Conservation (phyloP, 2,113 vertebrate genomes). For the Zosterops pallidus region DNA sequence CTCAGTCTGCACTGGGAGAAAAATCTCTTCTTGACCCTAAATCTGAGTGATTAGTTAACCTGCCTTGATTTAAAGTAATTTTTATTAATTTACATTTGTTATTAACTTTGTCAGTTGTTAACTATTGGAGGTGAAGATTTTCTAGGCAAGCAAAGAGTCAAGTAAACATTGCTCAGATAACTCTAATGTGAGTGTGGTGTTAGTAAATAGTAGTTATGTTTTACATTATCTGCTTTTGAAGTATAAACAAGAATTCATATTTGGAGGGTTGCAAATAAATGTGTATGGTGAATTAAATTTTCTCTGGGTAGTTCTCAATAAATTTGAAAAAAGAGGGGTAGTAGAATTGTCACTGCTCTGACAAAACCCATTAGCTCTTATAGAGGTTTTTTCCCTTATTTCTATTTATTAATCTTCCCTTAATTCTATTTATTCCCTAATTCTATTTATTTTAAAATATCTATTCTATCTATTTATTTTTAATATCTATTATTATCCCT, state of each 20-base stretch:
- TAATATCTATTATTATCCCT: no score
- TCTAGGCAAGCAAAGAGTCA: not conserved
- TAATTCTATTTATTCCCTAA: no score
- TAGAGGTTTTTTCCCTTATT: not conserved
- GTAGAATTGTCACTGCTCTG: not conserved
- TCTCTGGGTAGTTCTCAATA: not conserved
- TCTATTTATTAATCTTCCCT: not conserved
- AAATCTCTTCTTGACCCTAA: not conserved
- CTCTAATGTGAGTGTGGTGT: not conserved
- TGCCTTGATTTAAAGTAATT: not conserved
- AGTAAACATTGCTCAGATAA: not conserved
- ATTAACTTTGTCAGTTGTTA: not conserved
- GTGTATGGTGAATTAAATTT: not conserved
- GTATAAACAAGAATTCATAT: not conserved
- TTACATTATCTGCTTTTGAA: not conserved
- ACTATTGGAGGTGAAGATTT: not conserved
- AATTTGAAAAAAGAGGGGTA: not conserved
- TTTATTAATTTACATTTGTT: not conserved
- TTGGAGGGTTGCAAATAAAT: not conserved
- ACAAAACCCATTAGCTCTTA: not conserved
- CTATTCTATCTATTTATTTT: no score
- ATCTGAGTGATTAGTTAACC: not conserved
- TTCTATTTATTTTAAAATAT: no score
- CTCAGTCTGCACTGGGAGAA: not conserved
- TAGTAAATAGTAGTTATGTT: not conserved